phyloP scores from a whole-genome alignment of 2,113 vertebrate genomes.

The Dinomys branickii region DNA sequence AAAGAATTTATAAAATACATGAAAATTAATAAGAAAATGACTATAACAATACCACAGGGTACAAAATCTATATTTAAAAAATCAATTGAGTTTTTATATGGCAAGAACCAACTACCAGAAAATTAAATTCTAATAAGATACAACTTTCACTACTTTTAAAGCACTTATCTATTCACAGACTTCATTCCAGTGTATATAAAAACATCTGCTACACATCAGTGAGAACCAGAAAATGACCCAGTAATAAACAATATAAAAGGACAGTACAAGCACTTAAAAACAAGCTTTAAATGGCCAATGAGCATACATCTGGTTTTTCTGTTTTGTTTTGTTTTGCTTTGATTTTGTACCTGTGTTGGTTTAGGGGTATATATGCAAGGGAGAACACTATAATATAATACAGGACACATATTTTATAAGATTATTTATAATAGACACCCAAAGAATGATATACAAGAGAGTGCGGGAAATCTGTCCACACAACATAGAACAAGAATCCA shows the following conservation, averaged over 20 bases:
- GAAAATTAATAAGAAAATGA: background rate
- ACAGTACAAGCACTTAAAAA: background rate
- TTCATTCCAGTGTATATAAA: slow-evolving; percentile 23
- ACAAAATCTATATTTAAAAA: background rate
- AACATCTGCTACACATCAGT: background rate
- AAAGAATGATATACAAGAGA: too few relatives aligned
- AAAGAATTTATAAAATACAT: background rate
- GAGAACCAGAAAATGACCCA: background rate
- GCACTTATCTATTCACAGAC: background rate
- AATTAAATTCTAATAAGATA: slow-evolving; percentile 8
- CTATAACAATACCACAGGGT: background rate
- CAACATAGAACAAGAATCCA: too few relatives aligned
- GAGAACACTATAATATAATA: too few relatives aligned
- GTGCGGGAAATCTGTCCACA: too few relatives aligned
- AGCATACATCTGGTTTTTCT: background rate
- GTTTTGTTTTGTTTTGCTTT: too few relatives aligned
- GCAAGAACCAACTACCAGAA: background rate
- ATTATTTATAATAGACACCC: too few relatives aligned
- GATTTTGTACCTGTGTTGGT: too few relatives aligned
- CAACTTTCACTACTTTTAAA: background rate
- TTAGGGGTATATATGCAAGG: too few relatives aligned
- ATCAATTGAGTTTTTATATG: background rate
- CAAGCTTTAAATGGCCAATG: background rate
- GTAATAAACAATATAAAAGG: background rate
- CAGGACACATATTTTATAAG: too few relatives aligned